phyloP scores from a whole-genome alignment of 2,888 invertebrate species.

The Petrolisthes manimaculis region DNA sequence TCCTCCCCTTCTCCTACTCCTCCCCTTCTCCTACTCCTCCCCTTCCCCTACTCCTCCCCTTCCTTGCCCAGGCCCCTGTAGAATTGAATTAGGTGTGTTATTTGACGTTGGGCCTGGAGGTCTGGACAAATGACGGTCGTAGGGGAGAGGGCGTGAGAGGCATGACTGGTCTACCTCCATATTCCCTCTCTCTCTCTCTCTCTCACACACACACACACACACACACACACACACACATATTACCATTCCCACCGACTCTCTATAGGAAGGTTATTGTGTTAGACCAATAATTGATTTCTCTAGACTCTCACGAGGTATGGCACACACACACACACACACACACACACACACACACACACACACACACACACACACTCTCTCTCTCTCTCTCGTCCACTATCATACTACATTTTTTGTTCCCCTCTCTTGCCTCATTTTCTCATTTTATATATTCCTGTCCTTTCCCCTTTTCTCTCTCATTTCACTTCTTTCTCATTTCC shows the following conservation, averaged over 20 bases:
- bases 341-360: slow-evolving; percentile 16
- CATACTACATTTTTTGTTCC: neutral
- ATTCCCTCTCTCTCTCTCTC: neutral
- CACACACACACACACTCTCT: slow-evolving; percentile 2
- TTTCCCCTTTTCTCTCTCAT: neutral
- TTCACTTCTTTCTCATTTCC: neutral
- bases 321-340: too few species aligned
- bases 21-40: neutral
- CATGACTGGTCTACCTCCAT: neutral
- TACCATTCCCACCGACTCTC: too few species aligned
- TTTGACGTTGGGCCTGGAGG: neutral
- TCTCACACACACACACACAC: slow-evolving; percentile 10
- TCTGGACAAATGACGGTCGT: neutral
- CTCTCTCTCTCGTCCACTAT: neutral
- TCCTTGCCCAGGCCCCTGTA: neutral
- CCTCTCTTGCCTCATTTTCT: neutral
- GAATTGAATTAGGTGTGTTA: slow-evolving; percentile 13
- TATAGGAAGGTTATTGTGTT: too few species aligned
- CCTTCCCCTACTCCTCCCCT: slow-evolving; percentile 7
- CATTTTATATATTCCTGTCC: neutral
- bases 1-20: neutral
- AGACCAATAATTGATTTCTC: too few species aligned
- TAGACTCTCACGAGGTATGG: too few species aligned
- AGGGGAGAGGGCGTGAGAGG: slow-evolving; percentile 14
- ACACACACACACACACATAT: too few species aligned